Percentiles rank a stretch among this genome's conserved stretches.
Evolutionary conservation across 1,140 invertebrate genomes (phyloP).

Genomic region (Liolophura sinensis): DNA sequence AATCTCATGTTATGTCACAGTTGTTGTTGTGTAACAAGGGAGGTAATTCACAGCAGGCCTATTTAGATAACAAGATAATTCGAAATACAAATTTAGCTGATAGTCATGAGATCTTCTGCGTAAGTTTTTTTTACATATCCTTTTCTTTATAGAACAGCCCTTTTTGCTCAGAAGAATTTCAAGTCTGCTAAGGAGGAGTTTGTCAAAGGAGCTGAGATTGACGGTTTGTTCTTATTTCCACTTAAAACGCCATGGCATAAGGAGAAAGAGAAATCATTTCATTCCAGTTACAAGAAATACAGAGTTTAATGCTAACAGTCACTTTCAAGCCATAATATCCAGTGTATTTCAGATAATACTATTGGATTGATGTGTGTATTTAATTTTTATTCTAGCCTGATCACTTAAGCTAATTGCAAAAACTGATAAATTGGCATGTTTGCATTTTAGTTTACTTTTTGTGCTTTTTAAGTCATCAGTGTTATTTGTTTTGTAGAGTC

Average conservation of each 20-base stretch:
- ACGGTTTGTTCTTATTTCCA: conserved; percentile 28
- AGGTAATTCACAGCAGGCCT: too few species aligned
- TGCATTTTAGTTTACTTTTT: background rate
- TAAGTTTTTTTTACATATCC: background rate
- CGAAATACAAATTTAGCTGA: too few species aligned
- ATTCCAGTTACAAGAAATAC: background rate
- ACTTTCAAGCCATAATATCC: background rate
- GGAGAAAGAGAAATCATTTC: background rate
- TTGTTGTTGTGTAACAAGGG: too few species aligned
- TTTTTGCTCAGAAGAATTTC: conserved; percentile 38
- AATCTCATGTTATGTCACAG: too few species aligned
- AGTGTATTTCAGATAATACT: background rate
- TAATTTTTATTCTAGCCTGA: background rate
- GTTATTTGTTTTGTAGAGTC: conserved; percentile 27
- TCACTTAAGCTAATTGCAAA: background rate
- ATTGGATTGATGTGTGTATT: background rate
- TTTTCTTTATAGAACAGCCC: conserved; percentile 33
- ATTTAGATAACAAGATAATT: too few species aligned
- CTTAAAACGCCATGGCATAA: background rate
- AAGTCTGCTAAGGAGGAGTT: conserved; percentile 37
- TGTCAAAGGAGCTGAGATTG: conserved; percentile 27
- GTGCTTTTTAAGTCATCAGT: background rate
- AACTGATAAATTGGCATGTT: background rate
- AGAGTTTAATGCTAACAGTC: background rate
- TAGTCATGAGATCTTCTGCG: too few species aligned